Base-by-base conservation (phyloP, 2,113 vertebrate genomes). In the Euleptes europaea region DNA sequence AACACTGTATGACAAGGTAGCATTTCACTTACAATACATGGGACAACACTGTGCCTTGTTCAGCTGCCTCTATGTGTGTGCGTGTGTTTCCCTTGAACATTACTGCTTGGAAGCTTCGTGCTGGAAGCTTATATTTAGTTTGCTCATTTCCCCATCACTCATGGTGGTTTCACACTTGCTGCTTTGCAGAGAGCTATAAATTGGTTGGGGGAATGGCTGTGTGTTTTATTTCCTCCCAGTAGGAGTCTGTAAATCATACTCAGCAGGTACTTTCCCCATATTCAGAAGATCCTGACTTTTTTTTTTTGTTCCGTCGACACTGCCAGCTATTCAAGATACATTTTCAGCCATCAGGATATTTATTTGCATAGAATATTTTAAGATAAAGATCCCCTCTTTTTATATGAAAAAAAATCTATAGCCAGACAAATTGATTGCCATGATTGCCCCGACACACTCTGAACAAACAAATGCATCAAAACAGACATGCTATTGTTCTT, bases 201-300 rank as follows among this genome's bases (percentile, higher is more conserved):
- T 3, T 60, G 35, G 76, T 38, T 79, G 78, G 47, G 51, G 85
- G 23, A 88, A 83, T 11, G 33, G 19, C 10, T 78, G 23, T 7
- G 60, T 35, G 86, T n/a, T 84, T 80, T 79, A 75, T 78, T 89
- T 87, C 84, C 79, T 91, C 88, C 83, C 74, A 40, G 67, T 63
- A 73, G 73, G 54, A 1, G 1, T 23, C 76, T 82, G 67, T 88
- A 90, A 89, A 92, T 87, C 86, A 89, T 73, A 87, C n/a, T 75
- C 78, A 72, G 80, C 47, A 86, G 71, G 73, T 77, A 77, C 73
- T 40, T 86, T 63, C 63, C 26, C 14, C 9, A 35, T 85, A 84
- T 92, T 86, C 44, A 44, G 83, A 78, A 73, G 67, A 89, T 28
- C 40, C 73, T 5, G 83, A 77, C 71, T 67, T 73, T 1, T 84